Conservation (phyloP, 2,888 invertebrate species). For the Troglohyphantes excavatus region DNA sequence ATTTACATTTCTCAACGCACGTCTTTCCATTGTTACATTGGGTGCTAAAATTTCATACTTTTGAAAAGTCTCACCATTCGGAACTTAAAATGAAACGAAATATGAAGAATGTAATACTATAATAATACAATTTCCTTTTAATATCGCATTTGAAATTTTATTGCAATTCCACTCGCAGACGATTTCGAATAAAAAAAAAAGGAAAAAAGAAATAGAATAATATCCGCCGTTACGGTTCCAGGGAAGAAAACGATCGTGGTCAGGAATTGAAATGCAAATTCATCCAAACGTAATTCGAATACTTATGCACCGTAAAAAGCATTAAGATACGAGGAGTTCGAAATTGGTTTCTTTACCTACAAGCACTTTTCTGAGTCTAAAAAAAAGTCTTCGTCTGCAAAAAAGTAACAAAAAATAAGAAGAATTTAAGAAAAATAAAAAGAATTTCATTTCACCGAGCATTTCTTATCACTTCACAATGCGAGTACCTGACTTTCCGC, state of each 20-base stretch:
- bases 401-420: neutral
- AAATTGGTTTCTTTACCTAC: constrained; percentile 31
- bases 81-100: neutral
- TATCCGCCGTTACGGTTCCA: constrained; percentile 14
- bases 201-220: constrained; percentile 13
- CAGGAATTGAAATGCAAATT: constrained; percentile 43
- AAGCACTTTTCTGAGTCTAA: neutral
- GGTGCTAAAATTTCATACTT: neutral
- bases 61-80: neutral
- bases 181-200: neutral
- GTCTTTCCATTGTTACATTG: neutral
- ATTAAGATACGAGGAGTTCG: constrained; percentile 28
- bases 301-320: constrained; percentile 29
- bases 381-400: neutral
- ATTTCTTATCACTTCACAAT: constrained; percentile 33
- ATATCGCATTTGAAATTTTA: constrained; percentile 9
- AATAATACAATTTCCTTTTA: constrained; percentile 1
- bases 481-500: constrained; percentile 18
- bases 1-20: neutral
- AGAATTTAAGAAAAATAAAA: neutral
- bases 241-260: neutral
- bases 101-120: neutral
- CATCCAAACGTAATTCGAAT: constrained; percentile 19
- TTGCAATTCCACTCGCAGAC: neutral
- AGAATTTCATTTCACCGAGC: constrained; percentile 1